A percentile compares a stretch with the other conserved stretches of the same genome.
phyloP scores from a whole-genome alignment of 2,113 vertebrate species.

The Centrocercus urophasianus region DNA sequence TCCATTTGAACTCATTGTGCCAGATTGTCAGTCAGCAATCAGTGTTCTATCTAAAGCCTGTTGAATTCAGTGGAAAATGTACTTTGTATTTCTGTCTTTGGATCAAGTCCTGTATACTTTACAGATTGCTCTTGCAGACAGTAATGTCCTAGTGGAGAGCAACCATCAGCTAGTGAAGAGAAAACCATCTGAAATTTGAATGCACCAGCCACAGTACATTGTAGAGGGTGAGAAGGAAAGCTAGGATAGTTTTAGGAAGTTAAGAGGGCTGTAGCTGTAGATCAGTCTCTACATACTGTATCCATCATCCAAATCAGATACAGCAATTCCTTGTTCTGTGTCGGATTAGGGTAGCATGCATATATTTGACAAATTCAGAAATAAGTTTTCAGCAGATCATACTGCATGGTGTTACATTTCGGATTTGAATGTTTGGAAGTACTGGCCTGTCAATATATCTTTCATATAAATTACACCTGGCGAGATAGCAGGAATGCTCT shows the following conservation, averaged over 20 bases:
- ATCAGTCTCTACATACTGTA: background rate
- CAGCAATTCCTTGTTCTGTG: background rate
- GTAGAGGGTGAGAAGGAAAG: background rate
- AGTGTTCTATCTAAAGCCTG: background rate
- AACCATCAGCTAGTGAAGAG: background rate
- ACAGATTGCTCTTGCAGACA: background rate
- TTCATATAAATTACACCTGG: background rate
- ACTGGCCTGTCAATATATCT: background rate
- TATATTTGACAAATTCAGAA: background rate
- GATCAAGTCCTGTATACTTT: background rate
- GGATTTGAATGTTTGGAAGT: background rate
- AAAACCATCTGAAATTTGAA: background rate
- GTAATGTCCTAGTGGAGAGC: background rate
- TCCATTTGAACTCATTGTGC: background rate
- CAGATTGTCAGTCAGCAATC: background rate
- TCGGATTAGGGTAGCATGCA: background rate
- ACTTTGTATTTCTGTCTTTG: background rate
- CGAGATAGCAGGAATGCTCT: background rate
- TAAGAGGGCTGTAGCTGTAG: background rate
- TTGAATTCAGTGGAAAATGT: background rate
- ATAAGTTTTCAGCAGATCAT: background rate
- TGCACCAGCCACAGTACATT: background rate
- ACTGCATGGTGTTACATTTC: background rate
- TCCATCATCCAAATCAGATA: background rate
- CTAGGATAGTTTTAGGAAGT: background rate